These are phyloP conservation scores for Columba janthina DNA, from an alignment of 2,113 vertebrate species.

Conservation along the genomic window DNA sequence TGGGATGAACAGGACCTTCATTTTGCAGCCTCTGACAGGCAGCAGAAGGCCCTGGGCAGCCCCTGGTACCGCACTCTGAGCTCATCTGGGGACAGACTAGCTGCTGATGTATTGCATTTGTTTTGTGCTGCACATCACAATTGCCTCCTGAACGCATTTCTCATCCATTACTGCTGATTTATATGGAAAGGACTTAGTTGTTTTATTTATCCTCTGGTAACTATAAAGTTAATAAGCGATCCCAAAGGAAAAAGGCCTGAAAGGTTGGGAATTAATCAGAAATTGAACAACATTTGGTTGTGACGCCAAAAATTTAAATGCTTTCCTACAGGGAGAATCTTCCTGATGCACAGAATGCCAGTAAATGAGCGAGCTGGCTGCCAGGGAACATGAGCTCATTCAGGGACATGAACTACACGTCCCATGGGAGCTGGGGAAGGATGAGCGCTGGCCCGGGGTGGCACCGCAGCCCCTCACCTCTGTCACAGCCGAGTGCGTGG, in stretches of 20 bases:
- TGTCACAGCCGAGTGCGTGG: constrained; percentile 76
- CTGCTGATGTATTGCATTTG: neutral
- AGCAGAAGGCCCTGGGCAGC: neutral
- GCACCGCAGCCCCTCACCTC: constrained; percentile 75
- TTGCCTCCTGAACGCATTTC: neutral
- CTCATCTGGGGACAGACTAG: neutral
- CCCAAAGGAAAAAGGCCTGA: neutral
- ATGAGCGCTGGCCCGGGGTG: accelerated
- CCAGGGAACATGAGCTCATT: neutral
- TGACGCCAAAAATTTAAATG: neutral
- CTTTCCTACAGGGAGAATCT: neutral
- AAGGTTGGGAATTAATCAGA: constrained; percentile 13
- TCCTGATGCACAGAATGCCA: neutral
- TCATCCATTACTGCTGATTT: neutral
- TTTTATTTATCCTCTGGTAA: constrained; percentile 25
- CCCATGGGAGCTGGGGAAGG: neutral
- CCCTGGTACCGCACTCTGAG: neutral
- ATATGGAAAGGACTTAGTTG: neutral
- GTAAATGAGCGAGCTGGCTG: neutral
- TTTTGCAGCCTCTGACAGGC: neutral
- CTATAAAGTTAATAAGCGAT: neutral
- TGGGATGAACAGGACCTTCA: neutral
- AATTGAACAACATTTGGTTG: neutral
- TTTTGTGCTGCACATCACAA: neutral
- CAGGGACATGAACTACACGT: neutral